A percentile compares a stretch with the other conserved stretches of the same genome.
These are phyloP conservation scores for Callipepla californica DNA, from an alignment of 2,113 vertebrate species.

Conservation along the genomic window DNA sequence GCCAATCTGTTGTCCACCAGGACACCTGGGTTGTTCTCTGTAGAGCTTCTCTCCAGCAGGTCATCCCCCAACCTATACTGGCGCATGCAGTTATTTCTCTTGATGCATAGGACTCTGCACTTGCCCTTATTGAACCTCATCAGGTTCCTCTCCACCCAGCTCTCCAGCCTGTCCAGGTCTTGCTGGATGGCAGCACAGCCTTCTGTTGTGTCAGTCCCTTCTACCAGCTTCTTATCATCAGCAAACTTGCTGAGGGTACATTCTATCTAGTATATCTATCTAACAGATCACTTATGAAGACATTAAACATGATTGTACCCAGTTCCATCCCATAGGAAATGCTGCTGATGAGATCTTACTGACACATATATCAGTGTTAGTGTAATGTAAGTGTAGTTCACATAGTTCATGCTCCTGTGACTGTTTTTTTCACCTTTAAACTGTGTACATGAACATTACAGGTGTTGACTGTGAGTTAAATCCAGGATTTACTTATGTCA, in stretches of 20 bases:
- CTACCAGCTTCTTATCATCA: not conserved
- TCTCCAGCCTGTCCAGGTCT: not conserved
- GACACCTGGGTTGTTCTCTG: not conserved
- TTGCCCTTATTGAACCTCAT: not conserved
- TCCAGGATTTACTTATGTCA: not conserved
- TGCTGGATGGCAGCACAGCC: not conserved
- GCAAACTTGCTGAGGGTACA: not conserved
- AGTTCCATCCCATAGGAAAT: not conserved
- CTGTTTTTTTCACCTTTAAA: not conserved
- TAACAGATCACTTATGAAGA: not conserved
- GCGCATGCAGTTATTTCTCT: not conserved
- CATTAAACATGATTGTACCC: not conserved
- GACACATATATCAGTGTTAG: not conserved
- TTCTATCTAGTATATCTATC: not conserved
- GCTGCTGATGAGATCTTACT: not conserved
- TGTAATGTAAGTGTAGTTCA: not conserved
- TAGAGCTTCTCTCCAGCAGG: not conserved
- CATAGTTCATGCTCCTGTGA: not conserved
- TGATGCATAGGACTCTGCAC: not conserved
- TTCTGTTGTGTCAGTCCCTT: not conserved
- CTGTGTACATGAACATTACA: not conserved
- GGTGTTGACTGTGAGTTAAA: not conserved
- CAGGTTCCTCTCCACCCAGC: not conserved
- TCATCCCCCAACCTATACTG: not conserved
- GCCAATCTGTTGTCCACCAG: not conserved